These are phyloP conservation scores for Magallana nippona DNA, from an alignment of 2,888 invertebrate genomes.

Conservation along the genomic window DNA sequence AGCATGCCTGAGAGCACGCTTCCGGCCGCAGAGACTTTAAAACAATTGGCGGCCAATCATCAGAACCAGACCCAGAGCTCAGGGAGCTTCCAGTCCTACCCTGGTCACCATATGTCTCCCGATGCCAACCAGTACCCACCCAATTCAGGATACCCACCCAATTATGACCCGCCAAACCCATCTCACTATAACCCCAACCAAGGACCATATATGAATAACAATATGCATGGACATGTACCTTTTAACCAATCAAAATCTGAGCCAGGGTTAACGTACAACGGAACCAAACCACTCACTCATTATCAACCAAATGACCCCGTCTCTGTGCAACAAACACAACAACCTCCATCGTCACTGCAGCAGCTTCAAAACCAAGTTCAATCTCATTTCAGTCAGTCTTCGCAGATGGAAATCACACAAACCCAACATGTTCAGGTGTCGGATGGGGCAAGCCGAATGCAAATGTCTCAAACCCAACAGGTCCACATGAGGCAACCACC, in stretches of 20 bases:
- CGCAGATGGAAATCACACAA: constrained; percentile 89
- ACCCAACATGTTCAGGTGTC: constrained; percentile 85
- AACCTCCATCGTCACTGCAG: constrained; percentile 70
- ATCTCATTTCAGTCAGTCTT: constrained; percentile 88
- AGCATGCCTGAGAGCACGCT: constrained; percentile 80
- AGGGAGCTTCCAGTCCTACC: constrained; percentile 55
- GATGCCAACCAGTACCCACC: constrained; percentile 52
- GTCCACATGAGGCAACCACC: constrained; percentile 83
- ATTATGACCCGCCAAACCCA: constrained; percentile 11
- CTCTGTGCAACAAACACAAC: constrained; percentile 54
- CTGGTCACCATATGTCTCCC: constrained; percentile 53
- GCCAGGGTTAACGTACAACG: constrained; percentile 66
- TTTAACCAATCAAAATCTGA: constrained; percentile 59
- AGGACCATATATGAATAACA: constrained; percentile 46
- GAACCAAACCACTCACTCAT: constrained; percentile 77
- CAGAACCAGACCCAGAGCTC: constrained; percentile 84
- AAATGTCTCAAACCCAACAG: constrained; percentile 75
- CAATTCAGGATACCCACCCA: constrained; percentile 43
- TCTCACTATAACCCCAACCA: constrained; percentile 25
- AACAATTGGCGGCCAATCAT: constrained; percentile 98
- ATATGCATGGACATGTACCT: constrained; percentile 44
- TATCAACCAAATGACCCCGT: constrained; percentile 69
- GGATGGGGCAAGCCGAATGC: constrained; percentile 72
- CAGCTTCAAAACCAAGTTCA: constrained; percentile 77
- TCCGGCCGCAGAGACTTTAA: constrained; percentile 95